A percentile compares a stretch with the other conserved stretches of the same genome.
These are phyloP conservation scores for Lasioglossum morio DNA, from an alignment of 2,888 invertebrate species.

Conservation along the genomic window DNA sequence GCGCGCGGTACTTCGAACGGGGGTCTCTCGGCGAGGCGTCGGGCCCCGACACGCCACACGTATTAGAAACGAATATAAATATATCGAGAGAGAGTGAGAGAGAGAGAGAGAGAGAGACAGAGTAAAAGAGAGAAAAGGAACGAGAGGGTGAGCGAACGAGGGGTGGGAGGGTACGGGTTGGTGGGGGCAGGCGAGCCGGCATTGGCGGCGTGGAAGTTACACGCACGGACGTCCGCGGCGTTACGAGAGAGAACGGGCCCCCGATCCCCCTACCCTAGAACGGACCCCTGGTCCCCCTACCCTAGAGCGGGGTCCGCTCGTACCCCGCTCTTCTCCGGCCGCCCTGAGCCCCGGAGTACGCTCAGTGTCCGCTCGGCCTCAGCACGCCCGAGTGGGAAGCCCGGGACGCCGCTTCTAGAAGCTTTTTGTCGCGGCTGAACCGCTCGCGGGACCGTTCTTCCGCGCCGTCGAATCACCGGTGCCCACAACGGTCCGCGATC, in stretches of 20 bases:
- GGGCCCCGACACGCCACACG: conserved; percentile 74
- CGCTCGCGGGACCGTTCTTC: background rate
- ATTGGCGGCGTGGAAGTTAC: conserved; percentile 67
- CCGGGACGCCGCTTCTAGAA: conserved; percentile 55
- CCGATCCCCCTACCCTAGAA: conserved; percentile 39
- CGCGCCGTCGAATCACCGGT: background rate
- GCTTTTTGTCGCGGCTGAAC: conserved; percentile 16
- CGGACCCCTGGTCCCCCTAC: conserved; percentile 27
- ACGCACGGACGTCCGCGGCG: conserved; percentile 65
- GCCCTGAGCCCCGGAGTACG: conserved; percentile 64
- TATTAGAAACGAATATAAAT: conserved; percentile 83
- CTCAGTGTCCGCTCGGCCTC: conserved; percentile 79
- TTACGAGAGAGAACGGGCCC: conserved; percentile 55
- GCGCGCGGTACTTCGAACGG: conserved; percentile 44
- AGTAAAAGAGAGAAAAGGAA: background rate
- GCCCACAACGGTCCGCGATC: background rate
- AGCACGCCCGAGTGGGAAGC: conserved; percentile 72
- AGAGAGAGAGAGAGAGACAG: background rate
- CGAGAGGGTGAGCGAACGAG: conserved; percentile 45
- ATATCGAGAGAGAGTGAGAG: conserved; percentile 68
- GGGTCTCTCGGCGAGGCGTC: conserved; percentile 68
- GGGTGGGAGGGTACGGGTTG: conserved; percentile 46
- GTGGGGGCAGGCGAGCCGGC: conserved; percentile 54
- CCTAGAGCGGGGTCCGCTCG: conserved; percentile 39
- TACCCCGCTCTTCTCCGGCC: conserved; percentile 67